phyloP scores from a whole-genome alignment of 2,113 vertebrate genomes.

The Crypturellus undulatus region DNA sequence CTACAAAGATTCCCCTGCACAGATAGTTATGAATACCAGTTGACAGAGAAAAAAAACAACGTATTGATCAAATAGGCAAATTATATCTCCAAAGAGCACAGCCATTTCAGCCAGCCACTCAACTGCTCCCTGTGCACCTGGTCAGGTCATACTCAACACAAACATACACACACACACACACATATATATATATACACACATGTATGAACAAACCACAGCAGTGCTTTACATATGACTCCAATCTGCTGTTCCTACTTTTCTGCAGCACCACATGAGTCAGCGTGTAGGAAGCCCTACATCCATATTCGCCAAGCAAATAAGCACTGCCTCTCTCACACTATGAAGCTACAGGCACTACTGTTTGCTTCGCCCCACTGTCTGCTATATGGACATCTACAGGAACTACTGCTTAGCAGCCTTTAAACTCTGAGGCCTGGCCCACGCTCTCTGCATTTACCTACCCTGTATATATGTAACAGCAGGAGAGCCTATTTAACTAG shows the following conservation, averaged over 20 bases:
- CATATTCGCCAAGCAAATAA: background rate
- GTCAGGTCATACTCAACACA: background rate
- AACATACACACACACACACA: too few relatives aligned
- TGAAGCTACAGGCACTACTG: background rate
- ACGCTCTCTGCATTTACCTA: background rate
- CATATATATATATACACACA: too few relatives aligned
- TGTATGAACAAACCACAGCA: background rate
- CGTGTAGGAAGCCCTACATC: background rate
- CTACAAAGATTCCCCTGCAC: background rate
- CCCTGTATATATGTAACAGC: background rate
- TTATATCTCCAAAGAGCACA: rapidly evolving
- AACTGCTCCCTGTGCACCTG: background rate
- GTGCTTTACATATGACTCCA: background rate
- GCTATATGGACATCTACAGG: background rate
- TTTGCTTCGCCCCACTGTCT: background rate
- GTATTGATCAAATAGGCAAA: background rate
- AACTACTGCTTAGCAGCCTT: background rate
- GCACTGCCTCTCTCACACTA: background rate
- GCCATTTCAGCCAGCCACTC: background rate
- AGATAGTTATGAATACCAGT: background rate
- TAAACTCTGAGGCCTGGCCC: background rate
- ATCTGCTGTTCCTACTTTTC: background rate
- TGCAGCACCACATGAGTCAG: background rate
- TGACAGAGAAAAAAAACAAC: background rate
- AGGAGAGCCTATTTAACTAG: background rate